phyloP scores from a whole-genome alignment of 1,140 invertebrate genomes.

The Drosophila melanica region DNA sequence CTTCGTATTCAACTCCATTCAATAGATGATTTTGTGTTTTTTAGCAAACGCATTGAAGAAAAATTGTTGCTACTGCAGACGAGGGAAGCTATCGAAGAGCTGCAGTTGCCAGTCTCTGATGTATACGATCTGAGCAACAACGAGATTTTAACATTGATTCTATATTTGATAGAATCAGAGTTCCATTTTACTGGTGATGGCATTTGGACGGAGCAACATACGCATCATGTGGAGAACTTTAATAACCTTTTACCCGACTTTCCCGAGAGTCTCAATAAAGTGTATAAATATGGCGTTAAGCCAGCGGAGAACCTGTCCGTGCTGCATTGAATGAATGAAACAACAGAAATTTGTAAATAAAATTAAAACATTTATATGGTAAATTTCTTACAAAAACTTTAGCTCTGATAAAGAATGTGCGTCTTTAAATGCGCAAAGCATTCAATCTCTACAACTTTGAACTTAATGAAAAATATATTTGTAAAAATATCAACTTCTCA shows the following conservation, averaged over 20 bases:
- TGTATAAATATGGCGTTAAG: conserved; percentile 80
- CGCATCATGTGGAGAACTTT: conserved; percentile 80
- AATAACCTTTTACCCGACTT: conserved; percentile 80
- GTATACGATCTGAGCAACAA: conserved; percentile 54
- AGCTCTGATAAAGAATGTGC: no score
- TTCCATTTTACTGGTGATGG: conserved; percentile 85
- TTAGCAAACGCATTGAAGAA: conserved; percentile 78
- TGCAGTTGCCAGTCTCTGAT: conserved; percentile 54
- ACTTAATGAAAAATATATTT: no score
- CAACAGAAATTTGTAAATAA: neutral
- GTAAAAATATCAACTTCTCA: no score
- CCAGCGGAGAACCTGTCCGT: conserved; percentile 53
- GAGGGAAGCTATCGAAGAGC: conserved; percentile 59
- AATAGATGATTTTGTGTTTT: neutral
- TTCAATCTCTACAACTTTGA: no score
- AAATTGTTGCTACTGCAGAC: conserved; percentile 63
- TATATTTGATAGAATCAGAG: conserved; percentile 84
- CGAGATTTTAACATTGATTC: conserved; percentile 74
- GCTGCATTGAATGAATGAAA: conserved; percentile 37
- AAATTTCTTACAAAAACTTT: no score
- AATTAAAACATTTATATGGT: no score
- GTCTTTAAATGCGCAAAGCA: no score
- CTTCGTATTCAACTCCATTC: no score
- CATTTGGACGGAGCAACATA: conserved; percentile 82
- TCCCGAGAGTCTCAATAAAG: conserved; percentile 77